Base-by-base conservation (phyloP, 2,113 vertebrate species). In the Sylvicapra grimmia region DNA sequence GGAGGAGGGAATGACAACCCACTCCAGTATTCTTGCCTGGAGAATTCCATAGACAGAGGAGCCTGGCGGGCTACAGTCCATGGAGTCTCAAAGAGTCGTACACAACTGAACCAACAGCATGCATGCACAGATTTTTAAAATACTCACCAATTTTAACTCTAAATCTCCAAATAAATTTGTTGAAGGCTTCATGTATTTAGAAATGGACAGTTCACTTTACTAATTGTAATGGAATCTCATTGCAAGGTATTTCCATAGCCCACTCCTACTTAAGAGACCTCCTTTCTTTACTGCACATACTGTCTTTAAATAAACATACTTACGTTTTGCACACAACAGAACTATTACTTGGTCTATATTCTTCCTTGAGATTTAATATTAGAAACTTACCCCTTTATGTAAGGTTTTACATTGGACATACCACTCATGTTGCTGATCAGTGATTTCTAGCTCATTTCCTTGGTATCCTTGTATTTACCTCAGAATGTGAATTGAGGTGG, bases 401-500 rank as follows among this genome's bases (percentile, higher is more conserved):
- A 59, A 85, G 16, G 4, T 58, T 21, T 18, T 77, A 1, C 36
- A 4, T 44, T 77, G 25, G 27, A 80, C 79, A 75, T 4, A 53
- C 14, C 21, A 18, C 5, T 4, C 7, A 5, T 10, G 18, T n/a
- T 77, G 40, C 21, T 65, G 6, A 36, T 58, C 36, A 59, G 18
- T 82, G 27, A 72, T 90, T 90, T 97, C 80, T 27, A 53, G 8
- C 14, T 89, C 36, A 63, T 75, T 84, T 59, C 21, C n/a, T 95
- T 95, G 63, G 7, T 44, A 19, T 92, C 53, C 75, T 96, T 88
- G 72, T n/a, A 86, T 95, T 95, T 96, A n/a, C 29, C 63, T 92
- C 8, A 47, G 58, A 86, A 91, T 14, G 33, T 72, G 80, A 10
- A n/a, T 29, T 51, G 27, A 94, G 13, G 8, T 92, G 44, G 8